Evolutionary conservation across 2,113 vertebrate genomes (phyloP), one percentile per base, ranked within the genome.

Genomic region (Octodon degus): DNA sequence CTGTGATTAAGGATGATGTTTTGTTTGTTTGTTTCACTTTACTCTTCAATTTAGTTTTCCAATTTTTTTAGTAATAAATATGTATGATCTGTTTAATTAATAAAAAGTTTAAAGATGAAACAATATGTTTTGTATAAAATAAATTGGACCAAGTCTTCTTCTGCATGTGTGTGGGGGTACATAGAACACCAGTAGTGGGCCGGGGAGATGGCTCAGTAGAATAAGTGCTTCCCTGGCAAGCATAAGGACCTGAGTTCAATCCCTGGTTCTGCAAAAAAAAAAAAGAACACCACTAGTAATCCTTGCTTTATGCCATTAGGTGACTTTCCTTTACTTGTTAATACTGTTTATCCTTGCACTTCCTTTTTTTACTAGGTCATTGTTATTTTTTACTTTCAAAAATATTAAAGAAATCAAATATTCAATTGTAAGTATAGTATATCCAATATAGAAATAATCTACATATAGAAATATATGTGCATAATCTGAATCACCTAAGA

Each of bases 81-180:
- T 55, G 13, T 11, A 67, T 86, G 62, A 72, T 19, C 22, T 53
- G 1, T 47, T 83, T 34, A 84, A 80, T n/a, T 27, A 83, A 16
- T 55, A 82, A 80, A 72, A 20, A 53, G 4, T 24, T 89, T 83
- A 77, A 94, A 86, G 94, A 89, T 67, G 91, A 95, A 80, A 68
- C 25, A 30, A 47, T 77, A 13, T 30, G 22, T 43, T 24, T 55
- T 37, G 4, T 65, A 27, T 27, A 65, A 30, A 89, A 93, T 89
- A 40, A 81, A 86, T 22, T 67, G n/a, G 62, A 25, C 30, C 34
- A 43, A 74, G 25, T n/a, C 34, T 86, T 30, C 58, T 27, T 10
- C 58, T 86, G 37, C 63, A 4, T 53, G 14, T 82, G 22, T 90
- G 65, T 70, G 50, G 9, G 22, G 20, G 34, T 58, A 12, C 16